Conservation (phyloP, 2,797 vertebrate species). For the Macrochelys suwanniensis region DNA sequence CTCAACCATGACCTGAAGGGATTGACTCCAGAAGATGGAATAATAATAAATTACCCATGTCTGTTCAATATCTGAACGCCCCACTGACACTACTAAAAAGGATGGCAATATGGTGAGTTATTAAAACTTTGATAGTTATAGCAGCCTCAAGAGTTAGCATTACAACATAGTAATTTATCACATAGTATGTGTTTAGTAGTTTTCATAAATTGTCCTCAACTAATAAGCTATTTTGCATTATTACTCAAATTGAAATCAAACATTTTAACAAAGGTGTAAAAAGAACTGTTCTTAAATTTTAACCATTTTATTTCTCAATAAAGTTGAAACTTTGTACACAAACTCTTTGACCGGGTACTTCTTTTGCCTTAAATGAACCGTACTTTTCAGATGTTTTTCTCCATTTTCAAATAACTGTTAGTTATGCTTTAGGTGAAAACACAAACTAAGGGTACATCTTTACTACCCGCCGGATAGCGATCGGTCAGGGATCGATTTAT, state of each 20-base stretch:
- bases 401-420: background rate
- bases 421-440: background rate
- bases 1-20: background rate
- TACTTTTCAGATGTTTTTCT: background rate
- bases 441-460: background rate
- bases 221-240: background rate
- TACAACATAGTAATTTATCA: background rate
- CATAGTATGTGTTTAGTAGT: background rate
- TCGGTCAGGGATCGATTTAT: too few species aligned
- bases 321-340: background rate
- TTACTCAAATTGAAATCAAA: background rate
- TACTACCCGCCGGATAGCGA: too few species aligned
- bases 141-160: background rate
- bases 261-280: background rate
- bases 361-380: background rate
- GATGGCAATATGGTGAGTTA: background rate
- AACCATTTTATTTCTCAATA: background rate
- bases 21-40: too few species aligned
- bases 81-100: background rate
- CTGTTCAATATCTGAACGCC: background rate
- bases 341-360: background rate
- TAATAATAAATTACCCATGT: background rate
- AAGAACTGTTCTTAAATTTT: background rate
- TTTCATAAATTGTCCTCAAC: background rate
- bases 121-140: background rate